Conservation (phyloP, 2,888 invertebrate species). For the Synergus itoensis region DNA sequence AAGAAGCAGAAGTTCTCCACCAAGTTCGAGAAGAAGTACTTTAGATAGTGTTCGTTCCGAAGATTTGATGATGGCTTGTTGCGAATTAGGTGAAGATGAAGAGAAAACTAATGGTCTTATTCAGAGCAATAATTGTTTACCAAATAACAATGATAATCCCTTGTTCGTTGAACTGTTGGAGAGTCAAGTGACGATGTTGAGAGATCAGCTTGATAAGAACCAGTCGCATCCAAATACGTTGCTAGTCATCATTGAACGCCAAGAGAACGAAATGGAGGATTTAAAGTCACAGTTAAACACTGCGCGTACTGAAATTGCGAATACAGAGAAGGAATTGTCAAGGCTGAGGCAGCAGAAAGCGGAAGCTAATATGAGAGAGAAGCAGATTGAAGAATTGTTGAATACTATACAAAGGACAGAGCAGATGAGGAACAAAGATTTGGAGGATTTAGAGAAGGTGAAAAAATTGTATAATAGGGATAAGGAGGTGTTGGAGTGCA, state of each 20-base stretch:
- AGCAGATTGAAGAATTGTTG: constrained; percentile 88
- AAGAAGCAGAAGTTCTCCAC: constrained; percentile 82
- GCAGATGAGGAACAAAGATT: constrained; percentile 86
- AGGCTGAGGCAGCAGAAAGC: constrained; percentile 85
- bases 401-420: constrained; percentile 88
- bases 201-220: constrained; percentile 70
- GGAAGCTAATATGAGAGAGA: constrained; percentile 86
- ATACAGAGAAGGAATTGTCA: constrained; percentile 86
- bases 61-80: constrained; percentile 79
- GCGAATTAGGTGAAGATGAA: constrained; percentile 80
- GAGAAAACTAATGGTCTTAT: constrained; percentile 77
- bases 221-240: constrained; percentile 71
- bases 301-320: constrained; percentile 82
- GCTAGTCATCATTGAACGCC: constrained; percentile 81
- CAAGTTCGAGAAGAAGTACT: constrained; percentile 82
- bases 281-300: constrained; percentile 85
- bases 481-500: constrained; percentile 84
- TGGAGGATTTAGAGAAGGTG: constrained; percentile 83
- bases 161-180: constrained; percentile 72
- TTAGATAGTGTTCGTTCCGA: constrained; percentile 84
- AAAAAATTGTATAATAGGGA: constrained; percentile 83
- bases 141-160: constrained; percentile 69
- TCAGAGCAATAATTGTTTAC: constrained; percentile 68
- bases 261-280: constrained; percentile 84
- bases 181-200: constrained; percentile 69